These are phyloP conservation scores for Sapajus apella DNA, from an alignment of 2,113 vertebrate genomes.

Conservation along the genomic window DNA sequence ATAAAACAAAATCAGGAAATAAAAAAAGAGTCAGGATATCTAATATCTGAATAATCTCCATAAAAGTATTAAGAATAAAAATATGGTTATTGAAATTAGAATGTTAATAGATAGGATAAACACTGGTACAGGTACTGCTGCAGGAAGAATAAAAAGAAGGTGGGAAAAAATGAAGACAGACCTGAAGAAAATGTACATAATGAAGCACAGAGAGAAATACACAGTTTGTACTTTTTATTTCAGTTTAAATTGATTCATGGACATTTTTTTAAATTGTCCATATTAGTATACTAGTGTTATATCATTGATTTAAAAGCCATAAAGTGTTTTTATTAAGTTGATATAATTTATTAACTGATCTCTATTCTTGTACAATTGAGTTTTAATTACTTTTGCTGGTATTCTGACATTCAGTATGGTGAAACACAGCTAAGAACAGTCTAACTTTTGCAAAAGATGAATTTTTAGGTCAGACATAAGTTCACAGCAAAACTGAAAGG, in stretches of 20 bases:
- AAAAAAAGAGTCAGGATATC: background rate
- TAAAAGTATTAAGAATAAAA: background rate
- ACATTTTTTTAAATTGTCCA: background rate
- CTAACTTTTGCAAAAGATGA: background rate
- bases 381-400: background rate
- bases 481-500: background rate
- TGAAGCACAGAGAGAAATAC: background rate
- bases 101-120: background rate
- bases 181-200: background rate
- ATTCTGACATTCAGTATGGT: background rate
- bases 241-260: background rate
- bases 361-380: background rate
- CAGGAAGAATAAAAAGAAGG: background rate
- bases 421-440: background rate
- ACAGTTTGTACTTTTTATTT: background rate
- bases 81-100: background rate
- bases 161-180: background rate
- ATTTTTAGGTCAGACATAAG: background rate
- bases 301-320: background rate
- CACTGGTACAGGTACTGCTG: background rate
- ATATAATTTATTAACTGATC: background rate
- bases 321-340: background rate
- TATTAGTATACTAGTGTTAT: background rate
- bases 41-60: background rate
- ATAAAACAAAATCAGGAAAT: background rate